These are phyloP conservation scores for Semaprochilodus insignis DNA, from an alignment of 2,797 vertebrate genomes.

Conservation along the genomic window DNA sequence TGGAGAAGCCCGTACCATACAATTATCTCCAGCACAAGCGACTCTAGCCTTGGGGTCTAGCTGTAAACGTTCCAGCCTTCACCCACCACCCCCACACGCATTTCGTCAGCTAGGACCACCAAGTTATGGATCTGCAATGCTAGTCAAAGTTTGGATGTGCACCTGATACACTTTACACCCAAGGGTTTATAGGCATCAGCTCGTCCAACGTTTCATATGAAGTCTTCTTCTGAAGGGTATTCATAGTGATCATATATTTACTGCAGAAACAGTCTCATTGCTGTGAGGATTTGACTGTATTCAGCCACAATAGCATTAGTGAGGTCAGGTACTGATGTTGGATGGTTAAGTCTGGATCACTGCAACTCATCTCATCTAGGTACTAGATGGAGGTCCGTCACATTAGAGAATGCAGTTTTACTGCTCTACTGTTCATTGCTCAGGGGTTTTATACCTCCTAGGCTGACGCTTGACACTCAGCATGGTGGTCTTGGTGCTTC, in stretches of 20 bases:
- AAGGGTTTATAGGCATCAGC: neutral
- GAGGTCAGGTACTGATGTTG: no score
- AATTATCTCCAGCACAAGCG: constrained; percentile 79
- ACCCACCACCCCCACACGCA: neutral
- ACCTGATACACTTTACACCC: neutral
- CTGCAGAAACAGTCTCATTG: no score
- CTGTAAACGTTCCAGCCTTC: constrained; percentile 69
- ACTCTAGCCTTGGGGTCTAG: constrained; percentile 78
- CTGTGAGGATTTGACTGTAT: no score
- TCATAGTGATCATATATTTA: neutral
- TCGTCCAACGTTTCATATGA: neutral
- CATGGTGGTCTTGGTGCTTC: no score
- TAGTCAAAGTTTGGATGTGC: neutral
- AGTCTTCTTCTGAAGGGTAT: neutral
- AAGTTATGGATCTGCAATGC: constrained; percentile 15
- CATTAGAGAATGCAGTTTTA: no score
- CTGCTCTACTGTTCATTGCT: no score
- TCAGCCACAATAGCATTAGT: no score
- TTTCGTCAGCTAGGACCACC: constrained; percentile 11
- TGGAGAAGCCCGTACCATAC: constrained; percentile 72
- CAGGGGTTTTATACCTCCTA: no score
- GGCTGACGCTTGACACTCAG: no score
- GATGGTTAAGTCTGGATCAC: no score
- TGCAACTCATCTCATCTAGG: no score
- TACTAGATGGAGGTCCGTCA: no score